Conservation (phyloP, 2,888 invertebrate genomes). For the Parelbella ahira region DNA sequence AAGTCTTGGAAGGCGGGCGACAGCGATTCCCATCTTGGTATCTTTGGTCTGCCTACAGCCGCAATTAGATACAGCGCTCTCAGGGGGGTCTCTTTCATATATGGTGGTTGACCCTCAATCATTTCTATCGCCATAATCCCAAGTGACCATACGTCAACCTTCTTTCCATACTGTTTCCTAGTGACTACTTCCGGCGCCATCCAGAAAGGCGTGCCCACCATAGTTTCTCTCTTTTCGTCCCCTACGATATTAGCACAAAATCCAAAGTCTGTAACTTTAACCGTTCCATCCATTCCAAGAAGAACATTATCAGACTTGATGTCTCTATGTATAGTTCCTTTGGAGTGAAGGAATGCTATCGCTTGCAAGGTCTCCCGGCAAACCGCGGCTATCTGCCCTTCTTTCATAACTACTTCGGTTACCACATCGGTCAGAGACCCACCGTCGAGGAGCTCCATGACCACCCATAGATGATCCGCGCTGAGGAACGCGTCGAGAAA, state of each 20-base stretch:
- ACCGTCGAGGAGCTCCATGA: slow-evolving; percentile 97
- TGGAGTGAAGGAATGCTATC: slow-evolving; percentile 92
- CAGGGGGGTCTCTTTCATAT: slow-evolving; percentile 95
- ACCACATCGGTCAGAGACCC: slow-evolving; percentile 98
- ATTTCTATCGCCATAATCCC: slow-evolving; percentile 98
- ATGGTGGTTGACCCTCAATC: slow-evolving; percentile 98
- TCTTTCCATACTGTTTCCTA: slow-evolving; percentile 95
- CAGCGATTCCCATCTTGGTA: slow-evolving; percentile 90
- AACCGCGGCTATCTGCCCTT: slow-evolving; percentile 97
- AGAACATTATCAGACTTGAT: slow-evolving; percentile 99
- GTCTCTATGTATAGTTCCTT: slow-evolving; percentile 95
- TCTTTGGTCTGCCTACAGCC: slow-evolving; percentile 95
- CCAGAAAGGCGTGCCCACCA: slow-evolving; percentile 99
- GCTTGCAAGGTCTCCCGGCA: slow-evolving; percentile 92
- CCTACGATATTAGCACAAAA: slow-evolving; percentile 98
- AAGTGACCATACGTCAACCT: slow-evolving; percentile 96
- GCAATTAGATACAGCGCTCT: slow-evolving; percentile 97
- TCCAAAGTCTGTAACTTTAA: slow-evolving; percentile 97
- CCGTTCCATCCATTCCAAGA: slow-evolving; percentile 94
- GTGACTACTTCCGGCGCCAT: slow-evolving; percentile 98
- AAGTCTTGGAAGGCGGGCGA: slow-evolving; percentile 90
- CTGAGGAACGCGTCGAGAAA: slow-evolving; percentile 96
- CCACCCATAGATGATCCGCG: slow-evolving; percentile 95
- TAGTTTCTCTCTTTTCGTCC: slow-evolving; percentile 96
- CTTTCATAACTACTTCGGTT: slow-evolving; percentile 97